Conservation (phyloP, 1,140 invertebrate genomes). For the Microplitis demolitor region DNA sequence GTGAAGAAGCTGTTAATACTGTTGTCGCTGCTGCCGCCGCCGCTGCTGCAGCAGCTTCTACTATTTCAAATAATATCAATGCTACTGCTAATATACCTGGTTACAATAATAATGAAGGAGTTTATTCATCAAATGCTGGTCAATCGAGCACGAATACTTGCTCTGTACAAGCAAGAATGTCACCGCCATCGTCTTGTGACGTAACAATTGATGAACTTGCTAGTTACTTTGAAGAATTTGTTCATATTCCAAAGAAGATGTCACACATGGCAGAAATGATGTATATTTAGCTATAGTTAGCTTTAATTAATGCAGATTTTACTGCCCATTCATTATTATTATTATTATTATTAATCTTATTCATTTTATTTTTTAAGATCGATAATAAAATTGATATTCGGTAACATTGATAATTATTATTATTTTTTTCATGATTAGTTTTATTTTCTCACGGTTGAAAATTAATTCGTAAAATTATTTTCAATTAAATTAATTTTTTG, state of each 20-base stretch:
- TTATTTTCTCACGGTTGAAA: no score
- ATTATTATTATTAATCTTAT: neutral
- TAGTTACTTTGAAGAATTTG: slow-evolving; percentile 89
- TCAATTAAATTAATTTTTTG: no score
- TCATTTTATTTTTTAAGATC: no score
- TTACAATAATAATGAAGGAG: slow-evolving; percentile 1
- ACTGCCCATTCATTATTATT: neutral
- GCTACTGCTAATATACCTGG: neutral
- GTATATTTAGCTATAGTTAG: slow-evolving; percentile 77
- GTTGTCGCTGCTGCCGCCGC: no score
- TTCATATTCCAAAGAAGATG: slow-evolving; percentile 96
- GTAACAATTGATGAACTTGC: slow-evolving; percentile 90
- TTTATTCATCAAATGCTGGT: slow-evolving; percentile 24
- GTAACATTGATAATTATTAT: no score
- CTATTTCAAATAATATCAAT: no score
- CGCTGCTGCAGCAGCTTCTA: neutral
- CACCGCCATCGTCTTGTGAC: slow-evolving; percentile 67
- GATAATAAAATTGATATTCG: no score
- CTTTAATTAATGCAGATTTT: neutral
- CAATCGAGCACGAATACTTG: slow-evolving; percentile 56
- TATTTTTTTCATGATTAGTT: no score
- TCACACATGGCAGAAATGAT: slow-evolving; percentile 96
- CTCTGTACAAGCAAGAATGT: slow-evolving; percentile 63
- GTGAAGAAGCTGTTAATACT: slow-evolving; percentile 25
- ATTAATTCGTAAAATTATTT: no score